A percentile compares a stretch with the other conserved stretches of the same genome.
Evolutionary conservation across 2,113 vertebrate genomes (phyloP).

Genomic region (Phalacrocorax brasilianus): DNA sequence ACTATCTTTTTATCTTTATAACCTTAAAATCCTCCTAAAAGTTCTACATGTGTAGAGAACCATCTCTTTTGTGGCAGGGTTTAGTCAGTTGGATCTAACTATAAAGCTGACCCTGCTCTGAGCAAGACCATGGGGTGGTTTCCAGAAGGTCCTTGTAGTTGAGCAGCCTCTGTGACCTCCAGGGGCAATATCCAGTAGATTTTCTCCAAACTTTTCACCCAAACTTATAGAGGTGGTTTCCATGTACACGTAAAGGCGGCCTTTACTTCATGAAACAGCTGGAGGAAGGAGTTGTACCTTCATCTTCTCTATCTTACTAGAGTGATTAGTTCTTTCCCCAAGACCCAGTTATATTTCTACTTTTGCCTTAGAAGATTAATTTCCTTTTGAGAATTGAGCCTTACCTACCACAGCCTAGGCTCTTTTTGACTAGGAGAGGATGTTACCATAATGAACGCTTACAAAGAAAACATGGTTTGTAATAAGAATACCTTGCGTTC

Average conservation of each 20-base stretch:
- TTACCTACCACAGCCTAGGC: not conserved
- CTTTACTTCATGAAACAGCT: not conserved
- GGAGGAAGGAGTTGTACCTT: not conserved
- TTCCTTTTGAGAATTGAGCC: not conserved
- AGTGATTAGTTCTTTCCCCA: not conserved
- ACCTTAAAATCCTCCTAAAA: not conserved
- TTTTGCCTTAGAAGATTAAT: not conserved
- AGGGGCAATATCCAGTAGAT: not conserved
- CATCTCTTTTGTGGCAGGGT: too few relatives aligned
- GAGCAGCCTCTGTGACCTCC: not conserved
- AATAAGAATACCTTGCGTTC: not conserved
- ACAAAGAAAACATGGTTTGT: not conserved
- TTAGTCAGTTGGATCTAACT: not conserved
- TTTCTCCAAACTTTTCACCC: not conserved
- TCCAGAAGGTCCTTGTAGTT: not conserved
- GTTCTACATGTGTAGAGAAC: not conserved
- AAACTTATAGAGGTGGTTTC: not conserved
- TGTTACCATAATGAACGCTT: not conserved
- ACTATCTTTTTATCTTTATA: not conserved
- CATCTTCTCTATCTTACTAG: not conserved
- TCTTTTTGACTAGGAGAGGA: not conserved
- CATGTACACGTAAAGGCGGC: not conserved
- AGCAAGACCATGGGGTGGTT: not conserved
- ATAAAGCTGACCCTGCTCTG: not conserved
- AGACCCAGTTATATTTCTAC: not conserved